These are phyloP conservation scores for Bucorvus abyssinicus DNA, from an alignment of 2,797 vertebrate genomes.

Conservation along the genomic window DNA sequence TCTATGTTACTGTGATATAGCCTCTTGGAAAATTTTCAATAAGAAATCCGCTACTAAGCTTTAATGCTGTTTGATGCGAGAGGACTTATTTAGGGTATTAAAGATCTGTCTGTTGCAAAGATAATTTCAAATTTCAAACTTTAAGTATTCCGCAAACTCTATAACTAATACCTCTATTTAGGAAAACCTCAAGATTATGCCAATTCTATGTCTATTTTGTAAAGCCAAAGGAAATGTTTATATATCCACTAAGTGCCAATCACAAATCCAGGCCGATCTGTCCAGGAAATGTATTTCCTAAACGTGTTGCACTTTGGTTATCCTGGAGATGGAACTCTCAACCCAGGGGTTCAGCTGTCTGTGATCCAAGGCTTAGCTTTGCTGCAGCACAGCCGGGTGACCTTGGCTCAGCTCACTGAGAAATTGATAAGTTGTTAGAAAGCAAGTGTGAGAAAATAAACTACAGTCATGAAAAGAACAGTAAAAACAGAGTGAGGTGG, in stretches of 20 bases:
- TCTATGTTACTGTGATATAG: neutral
- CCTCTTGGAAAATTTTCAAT: neutral
- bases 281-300: neutral
- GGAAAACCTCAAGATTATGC: neutral
- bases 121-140: neutral
- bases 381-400: neutral
- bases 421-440: neutral
- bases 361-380: neutral
- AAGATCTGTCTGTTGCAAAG: neutral
- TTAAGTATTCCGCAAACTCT: neutral
- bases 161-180: neutral
- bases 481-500: neutral
- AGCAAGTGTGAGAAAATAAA: neutral
- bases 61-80: conserved; percentile 20
- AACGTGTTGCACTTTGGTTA: neutral
- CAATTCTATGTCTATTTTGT: neutral
- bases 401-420: neutral
- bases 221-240: neutral
- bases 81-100: neutral
- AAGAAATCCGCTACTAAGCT: neutral
- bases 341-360: neutral
- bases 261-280: neutral
- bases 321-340: neutral
- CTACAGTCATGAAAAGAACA: neutral
- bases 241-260: neutral